phyloP scores from a whole-genome alignment of 2,888 invertebrate genomes.

The Agrotis ipsilon region DNA sequence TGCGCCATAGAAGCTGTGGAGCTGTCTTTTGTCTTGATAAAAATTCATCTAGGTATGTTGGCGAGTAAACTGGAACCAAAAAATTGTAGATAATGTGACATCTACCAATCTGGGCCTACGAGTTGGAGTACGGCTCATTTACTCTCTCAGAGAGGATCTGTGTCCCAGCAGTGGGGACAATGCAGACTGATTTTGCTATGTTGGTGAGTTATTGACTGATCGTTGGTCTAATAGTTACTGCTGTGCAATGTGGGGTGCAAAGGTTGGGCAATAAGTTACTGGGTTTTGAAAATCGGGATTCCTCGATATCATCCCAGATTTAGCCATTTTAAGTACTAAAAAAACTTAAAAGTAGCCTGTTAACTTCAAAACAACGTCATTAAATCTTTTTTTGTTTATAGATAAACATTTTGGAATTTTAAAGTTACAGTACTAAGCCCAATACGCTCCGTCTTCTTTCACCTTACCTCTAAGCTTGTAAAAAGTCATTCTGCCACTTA shows the following conservation, averaged over 20 bases:
- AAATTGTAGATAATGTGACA: too few relatives aligned
- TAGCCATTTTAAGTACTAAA: not conserved
- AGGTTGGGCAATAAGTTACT: not conserved
- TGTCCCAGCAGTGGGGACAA: too few relatives aligned
- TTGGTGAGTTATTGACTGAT: not conserved
- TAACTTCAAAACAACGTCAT: not conserved
- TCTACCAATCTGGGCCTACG: too few relatives aligned
- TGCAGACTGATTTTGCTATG: too few relatives aligned
- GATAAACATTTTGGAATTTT: not conserved
- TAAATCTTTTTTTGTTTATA: not conserved
- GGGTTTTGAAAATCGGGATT: not conserved
- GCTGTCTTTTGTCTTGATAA: constrained; percentile 50
- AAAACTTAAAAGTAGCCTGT: too few relatives aligned
- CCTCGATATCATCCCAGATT: not conserved
- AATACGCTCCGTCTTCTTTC: not conserved
- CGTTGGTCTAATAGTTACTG: not conserved
- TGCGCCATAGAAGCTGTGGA: constrained; percentile 72
- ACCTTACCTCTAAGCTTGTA: not conserved
- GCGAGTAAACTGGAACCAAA: too few relatives aligned
- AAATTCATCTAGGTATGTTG: not conserved
- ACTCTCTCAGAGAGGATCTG: too few relatives aligned
- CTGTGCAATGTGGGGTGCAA: too few relatives aligned
- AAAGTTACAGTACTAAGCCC: not conserved
- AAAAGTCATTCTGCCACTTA: not conserved
- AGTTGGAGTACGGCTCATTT: too few relatives aligned